A percentile compares a stretch with the other conserved stretches of the same genome.
Conservation (phyloP, 2,888 invertebrate genomes). For the Plebejus argus region DNA sequence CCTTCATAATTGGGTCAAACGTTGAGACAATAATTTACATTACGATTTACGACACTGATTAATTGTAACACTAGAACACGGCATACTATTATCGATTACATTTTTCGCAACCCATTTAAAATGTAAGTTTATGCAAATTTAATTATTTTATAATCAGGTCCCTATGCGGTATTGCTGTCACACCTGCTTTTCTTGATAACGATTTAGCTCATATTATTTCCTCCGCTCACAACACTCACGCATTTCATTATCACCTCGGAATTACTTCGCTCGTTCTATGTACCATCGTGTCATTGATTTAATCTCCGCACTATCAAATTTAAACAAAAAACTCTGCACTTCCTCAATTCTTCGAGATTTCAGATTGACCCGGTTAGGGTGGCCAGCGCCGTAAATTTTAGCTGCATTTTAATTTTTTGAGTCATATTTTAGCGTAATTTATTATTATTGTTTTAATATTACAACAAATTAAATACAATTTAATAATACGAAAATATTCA, state of each 20-base stretch:
- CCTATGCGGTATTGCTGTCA: constrained; percentile 67
- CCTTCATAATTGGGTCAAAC: constrained; percentile 76
- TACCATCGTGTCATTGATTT: constrained; percentile 58
- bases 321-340: constrained; percentile 64
- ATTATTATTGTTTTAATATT: neutral
- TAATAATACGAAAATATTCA: neutral
- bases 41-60: constrained; percentile 40
- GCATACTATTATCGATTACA: constrained; percentile 10
- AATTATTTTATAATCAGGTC: constrained; percentile 51
- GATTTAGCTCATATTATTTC: constrained; percentile 56
- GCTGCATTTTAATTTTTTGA: constrained; percentile 40
- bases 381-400: constrained; percentile 51
- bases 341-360: constrained; percentile 53
- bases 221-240: constrained; percentile 55
- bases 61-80: constrained; percentile 40
- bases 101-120: constrained; percentile 19
- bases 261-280: constrained; percentile 50
- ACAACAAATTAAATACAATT: constrained; percentile 21
- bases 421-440: neutral
- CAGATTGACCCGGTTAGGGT: constrained; percentile 65
- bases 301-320: constrained; percentile 60
- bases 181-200: constrained; percentile 58
- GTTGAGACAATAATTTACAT: constrained; percentile 54
- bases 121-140: constrained; percentile 44
- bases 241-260: constrained; percentile 58